Percentiles rank a stretch among this genome's conserved stretches.
phyloP scores from a whole-genome alignment of 2,888 invertebrate species.

The Carcina quercana region DNA sequence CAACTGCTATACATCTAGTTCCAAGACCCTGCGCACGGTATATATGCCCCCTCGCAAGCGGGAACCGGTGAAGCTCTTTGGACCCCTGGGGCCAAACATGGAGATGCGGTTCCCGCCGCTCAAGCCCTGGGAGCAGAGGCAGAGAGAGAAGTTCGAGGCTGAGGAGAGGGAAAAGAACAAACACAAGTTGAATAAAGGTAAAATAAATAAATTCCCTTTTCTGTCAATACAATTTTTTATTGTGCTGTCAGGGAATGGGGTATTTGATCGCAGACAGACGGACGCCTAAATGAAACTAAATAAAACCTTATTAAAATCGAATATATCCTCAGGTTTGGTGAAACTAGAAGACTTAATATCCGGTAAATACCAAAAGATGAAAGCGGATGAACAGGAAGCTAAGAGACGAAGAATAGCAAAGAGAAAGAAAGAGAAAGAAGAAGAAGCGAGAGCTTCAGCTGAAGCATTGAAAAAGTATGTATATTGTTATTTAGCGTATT shows the following conservation, averaged over 20 bases:
- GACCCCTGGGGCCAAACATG: slow-evolving; percentile 62
- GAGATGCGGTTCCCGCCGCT: slow-evolving; percentile 75
- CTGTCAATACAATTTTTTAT: no score
- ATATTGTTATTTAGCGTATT: no score
- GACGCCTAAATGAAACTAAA: no score
- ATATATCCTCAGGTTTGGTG: slow-evolving; percentile 71
- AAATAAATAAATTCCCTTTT: no score
- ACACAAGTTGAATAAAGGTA: slow-evolving; percentile 50
- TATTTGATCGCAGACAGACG: no score
- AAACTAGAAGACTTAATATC: slow-evolving; percentile 72
- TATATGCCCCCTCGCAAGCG: slow-evolving; percentile 57
- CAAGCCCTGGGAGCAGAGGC: slow-evolving; percentile 52
- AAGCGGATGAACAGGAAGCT: slow-evolving; percentile 48
- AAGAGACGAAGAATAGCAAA: slow-evolving; percentile 44
- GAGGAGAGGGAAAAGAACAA: slow-evolving; percentile 42
- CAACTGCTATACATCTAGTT: slow-evolving; percentile 45
- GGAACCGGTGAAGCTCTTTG: slow-evolving; percentile 38
- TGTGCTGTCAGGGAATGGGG: no score
- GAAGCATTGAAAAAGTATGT: slow-evolving; percentile 45
- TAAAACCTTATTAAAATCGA: no score
- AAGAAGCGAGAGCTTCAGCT: slow-evolving; percentile 42
- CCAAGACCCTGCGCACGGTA: slow-evolving; percentile 41
- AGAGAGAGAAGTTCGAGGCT: slow-evolving; percentile 48
- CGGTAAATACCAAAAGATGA: slow-evolving; percentile 67
- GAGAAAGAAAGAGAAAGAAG: slow-evolving; percentile 40